Evolutionary conservation across 2,888 invertebrate species (phyloP), one percentile per base, ranked within the genome.

Genomic region (Aspidiotus destructor): DNA sequence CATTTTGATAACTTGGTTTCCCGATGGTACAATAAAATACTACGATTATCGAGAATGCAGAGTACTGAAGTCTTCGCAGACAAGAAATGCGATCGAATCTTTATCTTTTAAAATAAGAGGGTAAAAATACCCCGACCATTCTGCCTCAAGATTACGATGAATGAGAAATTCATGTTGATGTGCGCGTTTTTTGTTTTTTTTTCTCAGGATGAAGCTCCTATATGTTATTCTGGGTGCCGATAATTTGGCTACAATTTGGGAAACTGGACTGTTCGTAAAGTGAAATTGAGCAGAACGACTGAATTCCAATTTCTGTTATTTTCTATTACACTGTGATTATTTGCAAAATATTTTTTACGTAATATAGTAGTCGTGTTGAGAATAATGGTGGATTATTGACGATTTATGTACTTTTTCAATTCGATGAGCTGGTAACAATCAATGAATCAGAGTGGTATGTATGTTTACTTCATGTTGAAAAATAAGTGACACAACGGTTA

Each of bases 201-300:
- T 28, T 67, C 60, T 17, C 13, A 67, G 67, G n/a, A 67, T 67
- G 67, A 67, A 67, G 58, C 58, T 60, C 15, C n/a, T 67, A 40
- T 40, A 60, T 9, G 58, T 60, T 40, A 40, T 48, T 1, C 52
- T 44, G 15, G n/a, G 48, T 52, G 16, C 48, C 8, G 48, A 42
- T 10, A 58, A 58, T 11, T 44, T 48, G 8, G 63, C 54, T 1
- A 55, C 67, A 15, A 42, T 67, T 40, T 67, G 67, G 67, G 58
- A 67, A 48, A 67, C 60, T 1, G 44, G 48, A 48, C 15, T 67
- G n/a, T 67, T 67, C 40, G 57, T 52, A 15, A 53, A 52, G 48
- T 40, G 10, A 15, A 28, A 28, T 28, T 5, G 5, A 28, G 5
- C 28, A 28, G 28, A 28, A 5, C 28, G 28, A 28, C 28, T 28